Conservation (phyloP, 2,113 vertebrate genomes). For the Eleginops maclovinus region DNA sequence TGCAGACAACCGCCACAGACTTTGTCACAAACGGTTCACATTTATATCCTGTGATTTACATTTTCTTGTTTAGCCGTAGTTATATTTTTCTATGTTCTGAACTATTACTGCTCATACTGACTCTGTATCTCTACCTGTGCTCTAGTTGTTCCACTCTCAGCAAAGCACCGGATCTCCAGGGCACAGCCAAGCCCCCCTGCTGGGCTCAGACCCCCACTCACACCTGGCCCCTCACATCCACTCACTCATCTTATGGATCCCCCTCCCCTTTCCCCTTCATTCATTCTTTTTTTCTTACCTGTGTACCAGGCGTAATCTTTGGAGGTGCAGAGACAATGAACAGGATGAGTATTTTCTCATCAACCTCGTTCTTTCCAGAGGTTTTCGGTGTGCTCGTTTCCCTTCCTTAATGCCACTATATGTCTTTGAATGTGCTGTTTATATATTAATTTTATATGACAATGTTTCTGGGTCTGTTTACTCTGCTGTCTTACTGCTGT, state of each 20-base stretch:
- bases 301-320: constrained; percentile 32
- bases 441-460: background rate
- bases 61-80: background rate
- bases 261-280: constrained; percentile 36
- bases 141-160: constrained; percentile 76
- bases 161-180: constrained; percentile 74
- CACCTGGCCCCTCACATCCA: constrained; percentile 62
- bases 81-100: constrained; percentile 53
- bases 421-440: constrained; percentile 1
- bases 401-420: constrained; percentile 4
- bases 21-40: constrained; percentile 25
- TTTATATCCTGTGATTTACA: constrained; percentile 13
- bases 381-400: constrained; percentile 44
- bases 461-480: constrained; percentile 27
- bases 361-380: constrained; percentile 14
- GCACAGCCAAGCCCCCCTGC: constrained; percentile 72
- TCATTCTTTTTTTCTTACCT: constrained; percentile 27
- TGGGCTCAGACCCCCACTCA: constrained; percentile 77
- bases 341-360: constrained; percentile 75
- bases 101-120: constrained; percentile 71
- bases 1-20: constrained; percentile 70
- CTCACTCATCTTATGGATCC: constrained; percentile 58
- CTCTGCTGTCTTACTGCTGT: constrained; percentile 19
- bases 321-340: constrained; percentile 30
- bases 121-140: constrained; percentile 82